Evolutionary conservation across 2,797 vertebrate species (phyloP), one percentile per base, ranked within the genome.

Genomic region (Lepus oiostolus): DNA sequence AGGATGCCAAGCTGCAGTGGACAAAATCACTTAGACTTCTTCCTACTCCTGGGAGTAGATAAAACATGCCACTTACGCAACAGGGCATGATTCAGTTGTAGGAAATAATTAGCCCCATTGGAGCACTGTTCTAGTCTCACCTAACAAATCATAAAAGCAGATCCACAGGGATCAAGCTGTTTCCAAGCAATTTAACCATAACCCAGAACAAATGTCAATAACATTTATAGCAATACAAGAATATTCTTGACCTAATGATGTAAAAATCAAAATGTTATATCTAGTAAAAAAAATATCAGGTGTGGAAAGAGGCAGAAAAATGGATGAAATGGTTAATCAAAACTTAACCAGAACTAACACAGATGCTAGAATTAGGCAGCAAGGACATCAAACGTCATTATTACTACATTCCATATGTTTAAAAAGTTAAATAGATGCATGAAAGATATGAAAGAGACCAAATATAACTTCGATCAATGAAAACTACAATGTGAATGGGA

Each of bases 271-370:
- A 75, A 0, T 72, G 75, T 71, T 1, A 26, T 10, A 84, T 75
- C 5, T 10, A 75, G 2, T 67, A 21, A 90, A 79, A 95, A 90
- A 58, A 30, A 21, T n/a, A 21, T n/a, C 10, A 58, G 47, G 68
- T 10, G 80, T 89, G 35, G 5, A 83, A 93, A 58, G 52, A 93
- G 90, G 50, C 22, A 90, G 52, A 35, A 93, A 93, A 94, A 86
- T 70, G 42, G 7, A 83, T 58, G 85, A 80, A 50, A 72, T 5
- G 42, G 4, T 68, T 83, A 32, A 65, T 90, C 74, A 94, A 82
- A 91, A 95, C 19, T 75, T 62, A 80, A 11, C 5, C 60, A 85
- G 52, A 93, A 75, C 52, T 67, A n/a, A 94, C 28, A 86, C 52
- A 42, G 0, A 65, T 90, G 22, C 77, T 88, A 90, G 70, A 92